A percentile compares a stretch with the other conserved stretches of the same genome.
These are phyloP conservation scores for Lasioglossum albipes DNA, from an alignment of 1,140 invertebrate genomes.

Conservation along the genomic window DNA sequence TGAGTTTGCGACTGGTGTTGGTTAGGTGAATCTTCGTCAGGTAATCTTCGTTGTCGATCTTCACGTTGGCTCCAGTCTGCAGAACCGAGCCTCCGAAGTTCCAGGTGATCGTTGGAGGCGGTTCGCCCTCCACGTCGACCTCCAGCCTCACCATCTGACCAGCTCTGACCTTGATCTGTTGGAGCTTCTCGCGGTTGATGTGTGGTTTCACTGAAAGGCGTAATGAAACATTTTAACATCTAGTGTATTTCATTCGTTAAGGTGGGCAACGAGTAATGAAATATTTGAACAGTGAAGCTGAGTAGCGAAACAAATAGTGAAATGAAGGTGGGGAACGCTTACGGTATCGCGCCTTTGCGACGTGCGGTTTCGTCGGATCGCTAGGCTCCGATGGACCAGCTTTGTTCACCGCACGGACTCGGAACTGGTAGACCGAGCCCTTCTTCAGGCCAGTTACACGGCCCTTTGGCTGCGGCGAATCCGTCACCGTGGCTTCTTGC, in stretches of 20 bases:
- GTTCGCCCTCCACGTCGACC: constrained; percentile 97
- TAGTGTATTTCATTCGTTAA: too few relatives aligned
- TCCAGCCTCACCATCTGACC: constrained; percentile 95
- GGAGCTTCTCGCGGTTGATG: constrained; percentile 95
- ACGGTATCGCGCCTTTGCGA: constrained; percentile 94
- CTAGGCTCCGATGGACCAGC: constrained; percentile 95
- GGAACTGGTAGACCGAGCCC: constrained; percentile 95
- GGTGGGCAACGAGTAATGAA: too few relatives aligned
- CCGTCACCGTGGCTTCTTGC: constrained; percentile 92
- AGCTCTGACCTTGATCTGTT: constrained; percentile 92
- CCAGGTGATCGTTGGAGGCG: constrained; percentile 96
- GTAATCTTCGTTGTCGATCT: constrained; percentile 96
- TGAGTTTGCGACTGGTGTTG: constrained; percentile 90
- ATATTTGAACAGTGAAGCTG: background rate
- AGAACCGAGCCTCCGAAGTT: constrained; percentile 86
- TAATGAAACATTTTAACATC: background rate
- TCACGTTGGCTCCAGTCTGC: constrained; percentile 83
- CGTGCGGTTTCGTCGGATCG: constrained; percentile 92
- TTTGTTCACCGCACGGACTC: constrained; percentile 95
- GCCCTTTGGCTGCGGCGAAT: constrained; percentile 89
- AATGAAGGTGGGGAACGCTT: constrained; percentile 74
- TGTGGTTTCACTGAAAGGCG: constrained; percentile 88
- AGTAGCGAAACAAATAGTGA: background rate
- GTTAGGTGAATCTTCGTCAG: constrained; percentile 92
- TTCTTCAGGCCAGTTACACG: constrained; percentile 93